Percentiles rank a stretch among this genome's conserved stretches.
Conservation (phyloP, 2,888 invertebrate species). For the Xestia c-nigrum region DNA sequence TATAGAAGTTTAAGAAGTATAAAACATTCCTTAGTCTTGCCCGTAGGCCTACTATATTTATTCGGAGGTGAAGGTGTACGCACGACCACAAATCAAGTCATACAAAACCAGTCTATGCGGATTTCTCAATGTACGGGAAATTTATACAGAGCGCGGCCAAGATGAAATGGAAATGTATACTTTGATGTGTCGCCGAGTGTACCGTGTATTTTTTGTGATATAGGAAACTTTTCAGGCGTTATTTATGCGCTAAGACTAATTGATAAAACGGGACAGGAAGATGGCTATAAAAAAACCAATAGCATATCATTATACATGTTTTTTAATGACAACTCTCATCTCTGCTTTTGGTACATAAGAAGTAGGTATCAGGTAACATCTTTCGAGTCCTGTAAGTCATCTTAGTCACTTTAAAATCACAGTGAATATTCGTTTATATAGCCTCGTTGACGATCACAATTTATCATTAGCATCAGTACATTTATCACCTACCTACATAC, state of each 20-base stretch:
- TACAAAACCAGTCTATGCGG: no score
- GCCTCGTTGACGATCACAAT: slow-evolving; percentile 45
- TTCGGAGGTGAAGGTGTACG: slow-evolving; percentile 11
- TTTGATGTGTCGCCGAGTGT: not conserved
- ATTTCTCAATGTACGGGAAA: no score
- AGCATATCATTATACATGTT: not conserved
- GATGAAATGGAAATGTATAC: no score
- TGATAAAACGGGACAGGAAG: not conserved
- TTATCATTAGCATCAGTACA: slow-evolving; percentile 5
- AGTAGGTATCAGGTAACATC: not conserved
- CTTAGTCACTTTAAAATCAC: slow-evolving; percentile 22
- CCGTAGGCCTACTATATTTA: slow-evolving; percentile 31
- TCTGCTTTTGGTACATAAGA: not conserved
- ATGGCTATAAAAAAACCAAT: not conserved
- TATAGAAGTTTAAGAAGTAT: slow-evolving; percentile 57
- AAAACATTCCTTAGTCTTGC: slow-evolving; percentile 58
- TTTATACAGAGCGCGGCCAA: no score
- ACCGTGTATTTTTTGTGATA: slow-evolving; percentile 20
- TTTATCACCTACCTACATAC: slow-evolving; percentile 8
- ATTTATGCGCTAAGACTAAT: not conserved
- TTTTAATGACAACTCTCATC: not conserved
- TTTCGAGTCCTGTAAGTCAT: not conserved
- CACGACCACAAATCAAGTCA: no score
- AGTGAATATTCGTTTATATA: not conserved
- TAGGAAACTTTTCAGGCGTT: not conserved